A percentile compares a stretch with the other conserved stretches of the same genome.
phyloP scores from a whole-genome alignment of 2,797 vertebrate genomes.

The Telmatherina bonti region DNA sequence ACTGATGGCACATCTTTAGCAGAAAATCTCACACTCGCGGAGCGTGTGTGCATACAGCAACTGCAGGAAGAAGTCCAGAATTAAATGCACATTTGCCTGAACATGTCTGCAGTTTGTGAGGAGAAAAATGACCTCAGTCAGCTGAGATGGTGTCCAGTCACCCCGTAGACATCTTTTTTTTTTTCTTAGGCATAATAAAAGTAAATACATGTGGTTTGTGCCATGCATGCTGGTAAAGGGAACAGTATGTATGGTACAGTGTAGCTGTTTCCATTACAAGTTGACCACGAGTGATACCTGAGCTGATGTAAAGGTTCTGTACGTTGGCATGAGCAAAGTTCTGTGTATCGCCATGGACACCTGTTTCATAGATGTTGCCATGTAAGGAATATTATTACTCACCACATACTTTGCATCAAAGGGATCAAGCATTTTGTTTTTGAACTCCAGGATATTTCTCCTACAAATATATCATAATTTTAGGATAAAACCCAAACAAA shows the following conservation, averaged over 20 bases:
- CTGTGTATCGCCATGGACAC: not conserved
- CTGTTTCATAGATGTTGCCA: not conserved
- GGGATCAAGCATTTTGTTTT: not conserved
- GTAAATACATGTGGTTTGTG: not conserved
- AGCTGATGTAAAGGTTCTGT: not conserved
- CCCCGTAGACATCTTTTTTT: too few relatives aligned
- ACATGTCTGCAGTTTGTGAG: not conserved
- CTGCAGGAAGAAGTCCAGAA: not conserved
- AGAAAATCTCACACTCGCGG: not conserved
- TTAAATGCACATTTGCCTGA: not conserved
- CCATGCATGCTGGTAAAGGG: not conserved
- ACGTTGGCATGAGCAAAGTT: not conserved
- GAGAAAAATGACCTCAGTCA: not conserved
- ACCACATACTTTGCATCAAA: not conserved
- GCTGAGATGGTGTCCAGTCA: not conserved
- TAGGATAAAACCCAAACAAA: too few relatives aligned
- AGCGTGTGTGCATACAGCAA: not conserved
- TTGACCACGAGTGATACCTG: slow-evolving; percentile 7
- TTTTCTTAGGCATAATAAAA: not conserved
- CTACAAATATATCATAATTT: too few relatives aligned
- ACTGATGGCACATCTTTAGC: not conserved
- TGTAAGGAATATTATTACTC: not conserved
- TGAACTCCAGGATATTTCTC: too few relatives aligned
- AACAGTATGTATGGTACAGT: not conserved
- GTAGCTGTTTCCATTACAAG: slow-evolving; percentile 6